A percentile compares a stretch with the other conserved stretches of the same genome.
Conservation (phyloP, 2,113 vertebrate species). For the Mesitornis unicolor region DNA sequence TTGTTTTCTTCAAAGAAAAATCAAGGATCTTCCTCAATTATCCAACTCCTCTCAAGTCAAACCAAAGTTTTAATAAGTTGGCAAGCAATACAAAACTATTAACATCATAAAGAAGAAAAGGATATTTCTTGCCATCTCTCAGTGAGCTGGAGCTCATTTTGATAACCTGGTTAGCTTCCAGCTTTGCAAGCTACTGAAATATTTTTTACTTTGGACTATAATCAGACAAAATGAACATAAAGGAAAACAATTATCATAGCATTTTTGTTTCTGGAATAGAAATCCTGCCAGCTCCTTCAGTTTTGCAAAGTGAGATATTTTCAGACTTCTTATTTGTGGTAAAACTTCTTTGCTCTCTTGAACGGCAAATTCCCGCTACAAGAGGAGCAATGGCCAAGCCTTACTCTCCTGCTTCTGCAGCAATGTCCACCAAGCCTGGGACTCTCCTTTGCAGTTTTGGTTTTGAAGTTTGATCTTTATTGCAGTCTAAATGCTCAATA, state of each 20-base stretch:
- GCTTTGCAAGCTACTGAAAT: not conserved
- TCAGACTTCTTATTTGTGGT: not conserved
- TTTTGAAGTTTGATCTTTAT: not conserved
- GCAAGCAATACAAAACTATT: not conserved
- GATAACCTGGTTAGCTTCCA: not conserved
- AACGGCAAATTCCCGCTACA: not conserved
- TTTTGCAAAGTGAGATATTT: not conserved
- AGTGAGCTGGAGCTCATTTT: not conserved
- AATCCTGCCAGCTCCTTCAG: not conserved
- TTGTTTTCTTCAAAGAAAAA: not conserved
- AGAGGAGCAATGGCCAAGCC: not conserved
- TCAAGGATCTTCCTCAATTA: not conserved
- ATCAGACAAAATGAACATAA: not conserved
- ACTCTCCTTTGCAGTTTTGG: not conserved
- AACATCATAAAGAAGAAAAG: not conserved
- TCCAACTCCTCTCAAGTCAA: not conserved
- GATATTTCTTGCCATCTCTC: not conserved
- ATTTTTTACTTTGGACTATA: not conserved
- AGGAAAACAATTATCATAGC: not conserved
- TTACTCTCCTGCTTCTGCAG: not conserved
- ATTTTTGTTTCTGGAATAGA: not conserved
- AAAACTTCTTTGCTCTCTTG: not conserved
- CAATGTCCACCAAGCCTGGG: not conserved
- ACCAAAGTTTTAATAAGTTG: not conserved
- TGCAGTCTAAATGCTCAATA: not conserved